Evolutionary conservation across 2,888 invertebrate genomes (phyloP).

Genomic region (Ditula angustiorana): DNA sequence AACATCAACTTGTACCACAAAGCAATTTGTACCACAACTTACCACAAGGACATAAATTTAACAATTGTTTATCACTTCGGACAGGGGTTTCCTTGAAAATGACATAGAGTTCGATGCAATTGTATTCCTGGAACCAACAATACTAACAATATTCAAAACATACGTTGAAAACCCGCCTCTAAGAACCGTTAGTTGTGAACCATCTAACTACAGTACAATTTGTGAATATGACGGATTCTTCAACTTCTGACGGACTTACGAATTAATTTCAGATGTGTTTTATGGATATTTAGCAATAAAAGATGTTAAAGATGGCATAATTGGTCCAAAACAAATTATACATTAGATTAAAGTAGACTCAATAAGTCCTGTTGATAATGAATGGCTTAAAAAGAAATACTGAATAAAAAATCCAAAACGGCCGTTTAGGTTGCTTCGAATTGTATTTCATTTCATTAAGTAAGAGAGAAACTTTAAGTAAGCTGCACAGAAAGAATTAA

Average conservation of each 20-base stretch:
- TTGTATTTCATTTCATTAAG: conserved; percentile 54
- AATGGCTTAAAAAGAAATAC: conserved; percentile 50
- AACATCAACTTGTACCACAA: no score
- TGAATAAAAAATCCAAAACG: conserved; percentile 55
- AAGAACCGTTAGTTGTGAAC: conserved; percentile 48
- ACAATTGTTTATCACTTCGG: conserved; percentile 55
- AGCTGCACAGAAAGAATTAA: conserved; percentile 50
- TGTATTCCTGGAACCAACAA: conserved; percentile 55
- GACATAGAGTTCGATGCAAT: conserved; percentile 55
- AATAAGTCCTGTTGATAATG: conserved; percentile 53
- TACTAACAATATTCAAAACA: no score
- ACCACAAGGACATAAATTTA: no score
- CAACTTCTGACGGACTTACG: conserved; percentile 67
- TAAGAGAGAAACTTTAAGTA: conserved; percentile 50
- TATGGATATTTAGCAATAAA: conserved; percentile 59
- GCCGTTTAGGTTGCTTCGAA: conserved; percentile 69
- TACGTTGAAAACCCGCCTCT: no score
- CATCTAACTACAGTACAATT: conserved; percentile 54
- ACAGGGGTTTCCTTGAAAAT: conserved; percentile 45
- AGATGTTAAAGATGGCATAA: conserved; percentile 47
- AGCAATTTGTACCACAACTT: no score
- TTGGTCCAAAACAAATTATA: conserved; percentile 58
- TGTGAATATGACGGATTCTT: conserved; percentile 57
- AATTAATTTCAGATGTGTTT: conserved; percentile 56
- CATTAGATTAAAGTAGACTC: conserved; percentile 54